phyloP scores from a whole-genome alignment of 1,140 invertebrate genomes.

The Nebria ingens region DNA sequence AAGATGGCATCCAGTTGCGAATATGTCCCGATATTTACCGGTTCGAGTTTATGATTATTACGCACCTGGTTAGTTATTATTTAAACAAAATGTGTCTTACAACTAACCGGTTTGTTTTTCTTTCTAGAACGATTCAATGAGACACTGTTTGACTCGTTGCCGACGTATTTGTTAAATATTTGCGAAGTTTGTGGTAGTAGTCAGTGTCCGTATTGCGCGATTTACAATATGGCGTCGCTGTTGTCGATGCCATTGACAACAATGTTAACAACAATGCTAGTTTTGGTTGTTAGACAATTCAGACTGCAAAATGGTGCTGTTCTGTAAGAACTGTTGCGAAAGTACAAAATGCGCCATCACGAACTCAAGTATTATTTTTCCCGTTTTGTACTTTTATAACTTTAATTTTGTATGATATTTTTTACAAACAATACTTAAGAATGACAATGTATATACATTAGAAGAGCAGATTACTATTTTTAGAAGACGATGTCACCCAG shows the following conservation, averaged over 20 bases:
- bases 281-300: slow-evolving; percentile 31
- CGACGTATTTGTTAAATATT: slow-evolving; percentile 84
- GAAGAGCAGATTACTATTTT: no score
- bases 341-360: no score
- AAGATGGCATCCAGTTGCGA: slow-evolving; percentile 92
- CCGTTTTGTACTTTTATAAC: not conserved
- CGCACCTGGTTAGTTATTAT: slow-evolving; percentile 62
- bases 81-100: not conserved
- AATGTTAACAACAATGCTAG: slow-evolving; percentile 24
- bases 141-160: slow-evolving; percentile 80
- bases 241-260: slow-evolving; percentile 31
- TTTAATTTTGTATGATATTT: not conserved
- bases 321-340: no score
- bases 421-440: not conserved
- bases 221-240: slow-evolving; percentile 61
- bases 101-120: slow-evolving; percentile 2
- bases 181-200: slow-evolving; percentile 98
- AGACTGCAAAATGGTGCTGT: slow-evolving; percentile 23
- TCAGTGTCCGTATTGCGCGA: slow-evolving; percentile 93
- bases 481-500: no score
- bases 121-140: slow-evolving; percentile 82
- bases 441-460: not conserved
- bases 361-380: no score
- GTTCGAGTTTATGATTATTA: slow-evolving; percentile 93
- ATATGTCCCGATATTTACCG: slow-evolving; percentile 86